Evolutionary conservation across 2,888 invertebrate genomes (phyloP).

Genomic region (Anthrax anthrax): DNA sequence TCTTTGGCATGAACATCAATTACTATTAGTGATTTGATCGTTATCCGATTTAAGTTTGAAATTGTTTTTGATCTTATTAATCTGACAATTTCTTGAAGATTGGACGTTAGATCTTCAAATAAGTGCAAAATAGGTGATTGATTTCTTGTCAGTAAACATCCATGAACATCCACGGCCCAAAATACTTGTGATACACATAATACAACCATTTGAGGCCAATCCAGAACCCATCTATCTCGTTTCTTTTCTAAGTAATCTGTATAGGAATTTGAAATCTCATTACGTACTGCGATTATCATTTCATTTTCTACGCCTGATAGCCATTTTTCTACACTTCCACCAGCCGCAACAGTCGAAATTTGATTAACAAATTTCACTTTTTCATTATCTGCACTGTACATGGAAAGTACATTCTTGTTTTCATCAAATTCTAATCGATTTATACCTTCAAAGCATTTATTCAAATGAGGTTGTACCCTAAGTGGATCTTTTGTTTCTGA

Average conservation of each 20-base stretch:
- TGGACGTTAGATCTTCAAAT: constrained; percentile 32
- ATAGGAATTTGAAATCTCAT: constrained; percentile 34
- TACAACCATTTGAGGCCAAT: constrained; percentile 51
- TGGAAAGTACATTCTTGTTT: constrained; percentile 40
- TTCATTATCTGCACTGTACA: constrained; percentile 47
- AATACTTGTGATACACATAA: constrained; percentile 45
- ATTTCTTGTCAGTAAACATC: constrained; percentile 35
- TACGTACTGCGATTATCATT: constrained; percentile 41
- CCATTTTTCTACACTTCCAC: constrained; percentile 53
- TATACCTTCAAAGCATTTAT: constrained; percentile 58
- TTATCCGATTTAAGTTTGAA: constrained; percentile 44
- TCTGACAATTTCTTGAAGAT: constrained; percentile 41
- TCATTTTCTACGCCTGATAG: constrained; percentile 44
- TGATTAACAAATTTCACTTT: constrained; percentile 37
- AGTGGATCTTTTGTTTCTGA: constrained; percentile 50
- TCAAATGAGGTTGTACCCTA: constrained; percentile 45
- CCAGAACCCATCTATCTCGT: constrained; percentile 40
- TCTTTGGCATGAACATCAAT: constrained; percentile 60
- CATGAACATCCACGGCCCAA: constrained; percentile 51
- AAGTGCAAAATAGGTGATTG: constrained; percentile 35
- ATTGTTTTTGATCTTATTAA: constrained; percentile 43
- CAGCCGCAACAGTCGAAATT: constrained; percentile 39
- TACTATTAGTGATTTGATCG: constrained; percentile 51
- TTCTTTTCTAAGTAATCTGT: constrained; percentile 28
- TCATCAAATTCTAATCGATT: constrained; percentile 37